Base-by-base conservation (phyloP, 2,113 vertebrate genomes). In the Hylia prasina region DNA sequence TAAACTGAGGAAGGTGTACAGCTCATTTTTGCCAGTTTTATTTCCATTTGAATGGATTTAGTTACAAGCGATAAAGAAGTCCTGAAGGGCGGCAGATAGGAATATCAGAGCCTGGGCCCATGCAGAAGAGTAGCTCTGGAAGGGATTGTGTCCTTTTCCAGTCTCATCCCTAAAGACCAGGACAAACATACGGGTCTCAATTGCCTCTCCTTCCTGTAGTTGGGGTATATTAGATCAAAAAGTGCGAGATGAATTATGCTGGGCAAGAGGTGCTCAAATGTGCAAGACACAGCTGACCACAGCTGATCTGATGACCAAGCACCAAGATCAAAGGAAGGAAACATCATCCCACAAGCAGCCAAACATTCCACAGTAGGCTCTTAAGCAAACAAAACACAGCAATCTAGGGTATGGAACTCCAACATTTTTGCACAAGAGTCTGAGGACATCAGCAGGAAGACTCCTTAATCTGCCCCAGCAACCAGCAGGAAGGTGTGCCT, bases 211-310 rank as follows among this genome's bases (percentile, higher is more conserved):
- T 22, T 39, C 47, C 30, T 44, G 3, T 9, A 72, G 19, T 19
- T 12, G 63, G 37, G 33, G 27, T 20, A 60, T 4, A 6, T 21
- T 27, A 24, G 40, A 71, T 25, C 13, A 72, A 57, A 64, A 58
- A 76, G 8, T 0, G 4, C 20, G n/a, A 35, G 23, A 87, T 82
- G 18, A 75, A 79, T 42, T 30, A 76, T 0, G 2, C 0, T 28
- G 51, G 53, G 37, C 33, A 78, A 63, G 44, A 61, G 56, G 60
- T 72, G 79, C 42, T 42, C 22, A 39, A 42, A 53, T 1, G 1
- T 31, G 33, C n/a, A 73, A 72, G 23, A 65, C 45, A 76, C 47
- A 92, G 57, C 31, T 21, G 65, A 87, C 24, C 69, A 54, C 18
- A 33, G 35, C 1, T 48, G n/a, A 87, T 33, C 50, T 24, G 21